Percentiles rank a stretch among this genome's conserved stretches.
Conservation (phyloP, 2,113 vertebrate genomes). For the Clarias macrocephalus region DNA sequence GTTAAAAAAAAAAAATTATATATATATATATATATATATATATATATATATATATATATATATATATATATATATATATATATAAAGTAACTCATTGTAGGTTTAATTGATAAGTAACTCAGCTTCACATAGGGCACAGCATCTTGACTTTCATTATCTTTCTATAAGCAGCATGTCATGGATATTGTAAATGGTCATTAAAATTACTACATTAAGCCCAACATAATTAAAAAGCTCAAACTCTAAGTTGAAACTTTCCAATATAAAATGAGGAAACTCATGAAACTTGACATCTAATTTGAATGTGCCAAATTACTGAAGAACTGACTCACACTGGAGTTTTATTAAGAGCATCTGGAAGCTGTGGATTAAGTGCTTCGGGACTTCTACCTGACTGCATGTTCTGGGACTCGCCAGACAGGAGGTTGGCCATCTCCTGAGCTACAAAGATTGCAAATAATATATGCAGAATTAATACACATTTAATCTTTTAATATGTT, state of each 20-base stretch:
- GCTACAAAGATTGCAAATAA: conserved; percentile 15
- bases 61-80: no score
- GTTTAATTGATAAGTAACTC: background rate
- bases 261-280: no score
- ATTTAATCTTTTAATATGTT: background rate
- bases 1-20: no score
- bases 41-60: no score
- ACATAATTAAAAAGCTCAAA: no score
- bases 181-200: background rate
- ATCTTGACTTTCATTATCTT: background rate
- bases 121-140: background rate
- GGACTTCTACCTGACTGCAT: conserved; percentile 24
- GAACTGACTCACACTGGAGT: conserved; percentile 23
- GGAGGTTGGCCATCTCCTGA: conserved; percentile 28
- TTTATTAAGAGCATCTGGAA: conserved; percentile 18
- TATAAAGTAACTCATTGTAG: no score
- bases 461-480: conserved; percentile 12
- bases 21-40: no score
- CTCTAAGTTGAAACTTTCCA: no score
- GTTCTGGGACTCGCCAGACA: conserved; percentile 6
- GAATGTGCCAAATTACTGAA: background rate
- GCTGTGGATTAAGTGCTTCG: conserved; percentile 25
- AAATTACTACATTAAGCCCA: background rate
- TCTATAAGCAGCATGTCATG: background rate
- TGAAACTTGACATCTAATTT: background rate